Percentiles rank a stretch among this genome's conserved stretches.
These are phyloP conservation scores for Loripinus fragilis DNA, from an alignment of 2,888 invertebrate species.

Conservation along the genomic window DNA sequence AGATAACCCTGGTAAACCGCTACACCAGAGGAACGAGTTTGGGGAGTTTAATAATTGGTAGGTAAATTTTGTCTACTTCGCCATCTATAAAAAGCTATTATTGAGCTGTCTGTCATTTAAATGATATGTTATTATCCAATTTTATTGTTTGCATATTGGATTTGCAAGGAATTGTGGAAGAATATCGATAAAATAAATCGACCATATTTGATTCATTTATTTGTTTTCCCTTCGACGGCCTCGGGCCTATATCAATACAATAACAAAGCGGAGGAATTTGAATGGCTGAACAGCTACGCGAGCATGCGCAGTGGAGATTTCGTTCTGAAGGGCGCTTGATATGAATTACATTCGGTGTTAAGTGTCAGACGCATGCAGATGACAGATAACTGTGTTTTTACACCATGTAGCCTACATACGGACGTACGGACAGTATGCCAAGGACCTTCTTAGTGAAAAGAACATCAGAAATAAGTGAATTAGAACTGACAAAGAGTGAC, in stretches of 20 bases:
- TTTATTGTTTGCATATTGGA: conserved; percentile 18
- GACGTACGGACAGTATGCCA: conserved; percentile 59
- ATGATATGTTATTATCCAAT: neutral
- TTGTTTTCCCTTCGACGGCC: conserved; percentile 44
- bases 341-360: conserved; percentile 43
- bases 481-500: neutral
- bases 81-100: neutral
- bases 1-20: conserved; percentile 10
- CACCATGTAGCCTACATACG: neutral
- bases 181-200: conserved; percentile 6
- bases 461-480: conserved; percentile 32
- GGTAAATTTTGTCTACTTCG: neutral
- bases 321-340: conserved; percentile 53
- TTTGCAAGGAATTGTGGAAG: neutral
- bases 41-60: neutral
- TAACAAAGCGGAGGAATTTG: conserved; percentile 61
- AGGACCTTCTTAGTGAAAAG: conserved; percentile 57
- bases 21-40: neutral
- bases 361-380: conserved; percentile 1
- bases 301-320: conserved; percentile 49
- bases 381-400: neutral
- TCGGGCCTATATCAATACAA: conserved; percentile 48
- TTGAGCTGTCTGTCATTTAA: neutral
- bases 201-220: conserved; percentile 26
- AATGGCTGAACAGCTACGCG: conserved; percentile 56